phyloP scores from a whole-genome alignment of 2,888 invertebrate species.

The Perizoma affinitatum region DNA sequence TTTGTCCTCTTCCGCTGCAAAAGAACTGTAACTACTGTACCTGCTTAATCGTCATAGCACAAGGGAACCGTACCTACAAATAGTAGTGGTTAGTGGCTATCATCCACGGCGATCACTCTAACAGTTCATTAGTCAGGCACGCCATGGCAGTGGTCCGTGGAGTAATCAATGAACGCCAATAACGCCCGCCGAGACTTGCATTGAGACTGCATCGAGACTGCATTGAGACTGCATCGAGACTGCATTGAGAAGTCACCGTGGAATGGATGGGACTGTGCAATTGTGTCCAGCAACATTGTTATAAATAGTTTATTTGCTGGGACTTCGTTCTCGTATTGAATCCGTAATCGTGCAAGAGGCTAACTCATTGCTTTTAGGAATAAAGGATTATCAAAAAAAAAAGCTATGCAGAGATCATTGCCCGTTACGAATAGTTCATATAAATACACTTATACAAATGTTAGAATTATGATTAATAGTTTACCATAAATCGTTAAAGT shows the following conservation, averaged over 20 bases:
- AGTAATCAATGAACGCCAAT: slow-evolving; percentile 17
- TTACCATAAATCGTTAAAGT: too few relatives aligned
- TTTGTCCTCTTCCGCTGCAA: too few relatives aligned
- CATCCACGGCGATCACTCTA: background rate
- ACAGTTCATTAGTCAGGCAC: slow-evolving; percentile 8
- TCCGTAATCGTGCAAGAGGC: too few relatives aligned
- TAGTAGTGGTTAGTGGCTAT: background rate
- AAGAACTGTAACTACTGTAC: too few relatives aligned
- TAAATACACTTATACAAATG: too few relatives aligned
- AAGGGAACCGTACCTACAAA: slow-evolving; percentile 2
- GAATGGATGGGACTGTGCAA: slow-evolving; percentile 7
- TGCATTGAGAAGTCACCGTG: background rate
- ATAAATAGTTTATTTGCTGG: background rate
- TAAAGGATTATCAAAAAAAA: too few relatives aligned
- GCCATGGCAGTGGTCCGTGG: background rate
- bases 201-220: background rate
- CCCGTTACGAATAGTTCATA: too few relatives aligned
- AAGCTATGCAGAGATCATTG: too few relatives aligned
- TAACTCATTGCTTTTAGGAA: background rate
- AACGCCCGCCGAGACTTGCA: slow-evolving; percentile 2
- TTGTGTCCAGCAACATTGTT: background rate
- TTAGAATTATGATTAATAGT: too few relatives aligned
- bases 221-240: slow-evolving; percentile 4
- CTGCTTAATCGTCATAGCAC: background rate
- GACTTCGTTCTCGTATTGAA: background rate